A percentile compares a stretch with the other conserved stretches of the same genome.
These are phyloP conservation scores for Anguilla anguilla DNA, from an alignment of 2,797 vertebrate genomes.

Conservation along the genomic window DNA sequence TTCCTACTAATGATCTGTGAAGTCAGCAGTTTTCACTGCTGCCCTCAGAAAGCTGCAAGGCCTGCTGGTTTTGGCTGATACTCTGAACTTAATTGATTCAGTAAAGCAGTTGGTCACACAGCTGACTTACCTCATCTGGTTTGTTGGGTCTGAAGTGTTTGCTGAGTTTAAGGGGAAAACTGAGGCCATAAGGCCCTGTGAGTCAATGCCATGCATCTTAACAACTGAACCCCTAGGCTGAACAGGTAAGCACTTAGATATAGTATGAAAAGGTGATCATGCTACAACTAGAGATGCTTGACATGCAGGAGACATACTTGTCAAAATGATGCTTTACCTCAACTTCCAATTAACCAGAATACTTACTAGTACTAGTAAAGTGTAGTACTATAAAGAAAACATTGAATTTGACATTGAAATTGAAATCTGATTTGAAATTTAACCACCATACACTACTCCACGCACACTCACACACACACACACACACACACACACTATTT, in stretches of 20 bases:
- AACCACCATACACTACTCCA: not conserved
- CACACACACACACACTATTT: not conserved
- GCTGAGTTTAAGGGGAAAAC: too few species aligned
- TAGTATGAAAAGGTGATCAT: not conserved
- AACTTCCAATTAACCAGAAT: not conserved
- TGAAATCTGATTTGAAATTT: not conserved
- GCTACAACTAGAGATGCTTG: not conserved
- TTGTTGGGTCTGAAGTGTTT: too few species aligned
- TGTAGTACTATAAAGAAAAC: not conserved
- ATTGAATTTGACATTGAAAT: not conserved
- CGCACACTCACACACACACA: not conserved
- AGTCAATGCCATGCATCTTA: too few species aligned
- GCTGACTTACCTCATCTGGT: not conserved
- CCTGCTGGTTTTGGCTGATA: too few species aligned
- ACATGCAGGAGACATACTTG: not conserved
- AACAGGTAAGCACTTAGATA: not conserved
- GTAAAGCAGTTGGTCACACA: not conserved
- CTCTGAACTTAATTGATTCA: not conserved
- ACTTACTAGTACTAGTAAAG: not conserved
- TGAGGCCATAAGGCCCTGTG: too few species aligned
- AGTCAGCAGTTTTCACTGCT: not conserved
- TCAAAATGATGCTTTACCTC: not conserved
- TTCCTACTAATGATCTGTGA: not conserved
- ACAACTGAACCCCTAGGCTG: not conserved
- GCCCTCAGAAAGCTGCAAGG: not conserved